Conservation (phyloP, 2,113 vertebrate species). For the Rhinichthys klamathensis region DNA sequence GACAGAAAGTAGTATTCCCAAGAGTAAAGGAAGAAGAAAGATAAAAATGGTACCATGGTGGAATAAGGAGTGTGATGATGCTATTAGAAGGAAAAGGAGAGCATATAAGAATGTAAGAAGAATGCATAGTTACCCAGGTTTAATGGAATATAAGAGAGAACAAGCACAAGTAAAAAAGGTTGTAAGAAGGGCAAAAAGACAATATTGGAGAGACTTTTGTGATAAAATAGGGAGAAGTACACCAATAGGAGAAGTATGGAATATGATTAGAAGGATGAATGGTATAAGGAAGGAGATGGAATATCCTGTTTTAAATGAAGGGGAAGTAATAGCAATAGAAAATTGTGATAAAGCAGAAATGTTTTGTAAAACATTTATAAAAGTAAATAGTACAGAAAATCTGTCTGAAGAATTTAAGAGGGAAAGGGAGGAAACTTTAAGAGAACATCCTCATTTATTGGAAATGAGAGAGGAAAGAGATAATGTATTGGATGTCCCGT, state of each 20-base stretch:
- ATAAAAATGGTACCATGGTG: background rate
- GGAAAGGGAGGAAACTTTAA: no score
- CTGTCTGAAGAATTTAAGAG: no score
- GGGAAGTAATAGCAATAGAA: background rate
- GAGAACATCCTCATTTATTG: no score
- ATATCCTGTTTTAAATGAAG: background rate
- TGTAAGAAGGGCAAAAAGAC: no score
- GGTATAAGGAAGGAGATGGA: background rate
- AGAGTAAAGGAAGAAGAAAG: background rate
- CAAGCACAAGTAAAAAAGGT: background rate
- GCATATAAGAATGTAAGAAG: background rate
- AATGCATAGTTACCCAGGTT: background rate
- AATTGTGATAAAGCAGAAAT: background rate
- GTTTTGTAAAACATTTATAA: background rate
- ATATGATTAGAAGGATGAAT: background rate
- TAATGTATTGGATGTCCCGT: no score
- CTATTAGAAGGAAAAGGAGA: background rate
- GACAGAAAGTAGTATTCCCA: background rate
- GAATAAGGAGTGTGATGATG: background rate
- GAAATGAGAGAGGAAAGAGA: no score
- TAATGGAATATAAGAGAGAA: background rate
- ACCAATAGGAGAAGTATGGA: background rate
- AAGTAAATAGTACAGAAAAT: background rate
- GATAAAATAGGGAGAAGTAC: background rate
- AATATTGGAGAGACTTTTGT: background rate